Base-by-base conservation (phyloP, 2,113 vertebrate species). In the Hydrochoerus hydrochaeris region DNA sequence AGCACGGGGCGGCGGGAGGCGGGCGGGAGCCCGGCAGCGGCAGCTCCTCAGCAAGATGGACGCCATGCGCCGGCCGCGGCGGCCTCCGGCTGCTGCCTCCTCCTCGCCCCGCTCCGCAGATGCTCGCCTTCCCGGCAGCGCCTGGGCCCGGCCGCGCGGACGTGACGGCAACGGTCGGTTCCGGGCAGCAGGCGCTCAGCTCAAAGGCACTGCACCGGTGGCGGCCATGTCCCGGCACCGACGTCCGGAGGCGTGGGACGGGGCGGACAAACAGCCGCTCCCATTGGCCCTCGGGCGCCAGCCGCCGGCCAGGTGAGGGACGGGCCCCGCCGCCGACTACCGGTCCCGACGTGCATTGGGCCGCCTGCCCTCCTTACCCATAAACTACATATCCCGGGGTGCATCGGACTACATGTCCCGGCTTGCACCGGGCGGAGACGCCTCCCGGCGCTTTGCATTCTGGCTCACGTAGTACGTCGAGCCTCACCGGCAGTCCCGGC, bases 21-120 rank as follows among this genome's bases (percentile, higher is more conserved):
- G 62, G 24, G 69, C 67, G 16, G 92, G 95, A 20, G 63, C 85
- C 82, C 95, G 96, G 84, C 95, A 77, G 77, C 97, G 96, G 83
- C 95, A 97, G 75, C 91, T 90, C 95, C 97, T 95, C 93, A 98
- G 93, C 73, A 98, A 97, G 86, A 98, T 98, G 96, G 97, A 97
- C 96, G 97, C 97, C 97, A 98, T 98, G 97, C 30, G 96, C 60
- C 58, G 49, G 89, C 63, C 69, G 69, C 81, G 71, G 58, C 62
- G 58, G 49, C 71, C 75, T 88, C 63, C 13, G 38, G 88, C 41
- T 5, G 28, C n/a, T 17, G 83, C 85, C 63, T 62, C 67, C n/a
- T 35, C 32, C 58, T 57, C 7, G 30, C 82, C 87, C 10, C 6
- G 14, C 49, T 80, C 30, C 30, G 78, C 60, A 9, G 57, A 63